A percentile compares a stretch with the other conserved stretches of the same genome.
These are phyloP conservation scores for Brachyptera risi DNA, from an alignment of 2,888 invertebrate genomes.

Conservation along the genomic window DNA sequence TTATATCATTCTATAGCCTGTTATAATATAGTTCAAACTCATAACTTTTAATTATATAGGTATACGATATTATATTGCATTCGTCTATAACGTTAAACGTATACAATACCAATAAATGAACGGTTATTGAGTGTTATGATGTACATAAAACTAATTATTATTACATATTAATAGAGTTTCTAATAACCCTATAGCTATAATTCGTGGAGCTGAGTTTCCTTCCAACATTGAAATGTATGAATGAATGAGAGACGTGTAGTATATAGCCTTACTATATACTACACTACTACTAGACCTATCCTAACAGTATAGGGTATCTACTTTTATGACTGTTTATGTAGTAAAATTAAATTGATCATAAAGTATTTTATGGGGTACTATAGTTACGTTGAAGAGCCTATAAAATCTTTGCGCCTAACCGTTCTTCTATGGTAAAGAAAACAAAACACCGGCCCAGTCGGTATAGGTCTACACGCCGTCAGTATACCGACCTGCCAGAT, in stretches of 20 bases:
- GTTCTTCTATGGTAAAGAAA: slow-evolving; percentile 8
- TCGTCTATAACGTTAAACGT: background rate
- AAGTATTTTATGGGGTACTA: slow-evolving; percentile 21
- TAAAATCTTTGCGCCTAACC: slow-evolving; percentile 21
- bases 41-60: background rate
- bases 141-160: too few relatives aligned
- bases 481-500: too few relatives aligned
- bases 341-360: slow-evolving; percentile 22
- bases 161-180: too few relatives aligned
- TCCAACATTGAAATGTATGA: background rate
- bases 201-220: too few relatives aligned
- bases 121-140: too few relatives aligned
- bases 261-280: slow-evolving; percentile 8
- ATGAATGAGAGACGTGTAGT: slow-evolving; percentile 1
- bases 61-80: background rate
- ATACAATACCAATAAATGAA: background rate
- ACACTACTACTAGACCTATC: slow-evolving; percentile 13
- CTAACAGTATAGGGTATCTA: slow-evolving; percentile 15
- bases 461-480: too few relatives aligned
- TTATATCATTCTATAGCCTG: too few relatives aligned
- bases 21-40: too few relatives aligned
- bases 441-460: too few relatives aligned
- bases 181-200: too few relatives aligned
- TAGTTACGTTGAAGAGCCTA: slow-evolving; percentile 21
- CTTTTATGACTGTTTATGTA: slow-evolving; percentile 20